A percentile compares a stretch with the other conserved stretches of the same genome.
These are phyloP conservation scores for Muschampia staudingeri DNA, from an alignment of 2,888 invertebrate genomes.

Conservation along the genomic window DNA sequence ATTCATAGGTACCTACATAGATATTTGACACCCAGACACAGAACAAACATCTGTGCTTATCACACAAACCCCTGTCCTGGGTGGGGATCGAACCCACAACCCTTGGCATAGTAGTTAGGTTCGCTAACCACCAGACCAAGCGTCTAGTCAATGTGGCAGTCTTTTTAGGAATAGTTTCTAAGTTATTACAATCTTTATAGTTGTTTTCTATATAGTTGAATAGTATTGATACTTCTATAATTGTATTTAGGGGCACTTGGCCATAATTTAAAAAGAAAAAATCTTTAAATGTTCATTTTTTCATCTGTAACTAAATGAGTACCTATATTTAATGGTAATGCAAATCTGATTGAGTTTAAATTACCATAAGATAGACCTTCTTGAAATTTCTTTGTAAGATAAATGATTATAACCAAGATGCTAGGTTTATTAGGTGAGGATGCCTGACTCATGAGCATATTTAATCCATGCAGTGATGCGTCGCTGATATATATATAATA, in stretches of 20 bases:
- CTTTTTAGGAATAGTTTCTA: not conserved
- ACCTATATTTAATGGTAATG: constrained; percentile 25
- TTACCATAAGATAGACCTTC: constrained; percentile 28
- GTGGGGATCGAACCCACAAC: too few relatives aligned
- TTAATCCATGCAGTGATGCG: not conserved
- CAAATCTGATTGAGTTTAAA: constrained; percentile 16
- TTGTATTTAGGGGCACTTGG: constrained; percentile 24
- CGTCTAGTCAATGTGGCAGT: not conserved
- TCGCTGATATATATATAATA: not conserved
- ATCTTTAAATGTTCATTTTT: constrained; percentile 1
- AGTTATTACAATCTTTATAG: not conserved
- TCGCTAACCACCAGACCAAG: too few relatives aligned
- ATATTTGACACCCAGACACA: too few relatives aligned
- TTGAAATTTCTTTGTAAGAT: constrained; percentile 18
- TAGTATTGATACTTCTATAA: constrained; percentile 8
- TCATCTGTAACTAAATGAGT: not conserved
- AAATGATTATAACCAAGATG: not conserved
- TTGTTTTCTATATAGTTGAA: not conserved
- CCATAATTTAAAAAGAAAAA: not conserved
- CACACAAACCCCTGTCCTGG: too few relatives aligned
- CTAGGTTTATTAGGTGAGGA: not conserved
- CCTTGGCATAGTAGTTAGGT: too few relatives aligned
- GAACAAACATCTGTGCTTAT: too few relatives aligned
- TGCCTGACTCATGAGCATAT: not conserved
- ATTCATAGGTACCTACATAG: too few relatives aligned